phyloP scores from a whole-genome alignment of 2,113 vertebrate genomes.

The Nicator chloris region DNA sequence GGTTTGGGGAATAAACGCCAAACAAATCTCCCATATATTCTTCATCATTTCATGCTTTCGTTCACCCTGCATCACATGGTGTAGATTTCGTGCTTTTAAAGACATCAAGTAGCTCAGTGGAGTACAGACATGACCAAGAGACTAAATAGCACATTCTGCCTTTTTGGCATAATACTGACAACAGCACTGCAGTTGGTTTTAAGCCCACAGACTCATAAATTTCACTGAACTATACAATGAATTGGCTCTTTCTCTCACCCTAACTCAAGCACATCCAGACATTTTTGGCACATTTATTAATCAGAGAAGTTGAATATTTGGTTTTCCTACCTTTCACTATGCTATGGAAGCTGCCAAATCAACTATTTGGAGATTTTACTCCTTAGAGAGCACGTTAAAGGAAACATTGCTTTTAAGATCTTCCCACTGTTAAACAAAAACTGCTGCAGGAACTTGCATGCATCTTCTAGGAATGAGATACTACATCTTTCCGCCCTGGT shows the following conservation, averaged over 20 bases:
- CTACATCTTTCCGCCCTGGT: background rate
- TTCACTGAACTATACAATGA: background rate
- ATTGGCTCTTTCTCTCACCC: background rate
- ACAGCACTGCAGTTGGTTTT: background rate
- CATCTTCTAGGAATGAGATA: constrained; percentile 12
- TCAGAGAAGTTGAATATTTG: background rate
- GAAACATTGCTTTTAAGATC: background rate
- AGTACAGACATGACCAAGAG: background rate
- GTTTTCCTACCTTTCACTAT: background rate
- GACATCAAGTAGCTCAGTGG: background rate
- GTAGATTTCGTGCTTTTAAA: background rate
- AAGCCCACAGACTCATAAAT: constrained; percentile 23
- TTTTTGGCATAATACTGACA: background rate
- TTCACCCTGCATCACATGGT: background rate
- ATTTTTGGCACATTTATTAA: constrained; percentile 29
- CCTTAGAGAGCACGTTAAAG: background rate
- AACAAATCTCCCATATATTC: background rate
- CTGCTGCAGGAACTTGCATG: constrained; percentile 1
- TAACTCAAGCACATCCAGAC: background rate
- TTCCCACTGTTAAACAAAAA: constrained; percentile 5
- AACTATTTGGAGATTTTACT: background rate
- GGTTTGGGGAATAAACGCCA: background rate
- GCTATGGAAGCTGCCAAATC: background rate
- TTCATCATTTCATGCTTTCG: background rate
- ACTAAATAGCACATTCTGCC: background rate